Conservation (phyloP, 2,113 vertebrate species). For the Aldabrachelys gigantea region DNA sequence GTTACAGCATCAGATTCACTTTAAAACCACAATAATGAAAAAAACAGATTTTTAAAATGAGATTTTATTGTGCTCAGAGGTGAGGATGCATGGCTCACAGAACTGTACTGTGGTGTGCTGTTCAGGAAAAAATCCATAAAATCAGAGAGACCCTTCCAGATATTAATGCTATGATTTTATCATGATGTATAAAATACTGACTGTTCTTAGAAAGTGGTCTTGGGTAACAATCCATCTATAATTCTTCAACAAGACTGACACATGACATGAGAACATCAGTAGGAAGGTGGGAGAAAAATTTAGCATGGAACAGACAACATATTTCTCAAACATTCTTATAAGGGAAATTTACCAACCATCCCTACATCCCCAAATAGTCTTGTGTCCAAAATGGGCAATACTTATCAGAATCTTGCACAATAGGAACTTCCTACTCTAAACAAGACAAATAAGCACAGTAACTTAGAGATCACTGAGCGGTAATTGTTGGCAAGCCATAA, state of each 20-base stretch:
- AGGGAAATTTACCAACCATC: neutral
- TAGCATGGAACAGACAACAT: neutral
- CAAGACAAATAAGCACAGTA: neutral
- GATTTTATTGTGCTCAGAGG: neutral
- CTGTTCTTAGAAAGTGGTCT: neutral
- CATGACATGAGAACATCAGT: neutral
- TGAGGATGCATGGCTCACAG: neutral
- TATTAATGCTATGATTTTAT: neutral
- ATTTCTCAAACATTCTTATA: neutral
- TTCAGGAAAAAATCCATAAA: neutral
- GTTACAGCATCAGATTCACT: neutral
- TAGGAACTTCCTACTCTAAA: neutral
- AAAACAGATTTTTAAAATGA: neutral
- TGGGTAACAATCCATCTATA: neutral
- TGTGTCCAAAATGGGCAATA: neutral
- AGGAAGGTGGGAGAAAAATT: neutral
- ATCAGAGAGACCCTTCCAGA: neutral
- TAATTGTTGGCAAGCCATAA: neutral
- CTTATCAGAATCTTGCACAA: neutral
- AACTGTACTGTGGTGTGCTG: neutral
- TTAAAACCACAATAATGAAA: conserved; percentile 5
- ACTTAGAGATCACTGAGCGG: neutral
- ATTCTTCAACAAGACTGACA: neutral
- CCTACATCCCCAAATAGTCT: neutral
- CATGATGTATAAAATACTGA: neutral